A percentile compares a stretch with the other conserved stretches of the same genome.
Conservation (phyloP, 2,797 vertebrate species). For the Carapus acus region DNA sequence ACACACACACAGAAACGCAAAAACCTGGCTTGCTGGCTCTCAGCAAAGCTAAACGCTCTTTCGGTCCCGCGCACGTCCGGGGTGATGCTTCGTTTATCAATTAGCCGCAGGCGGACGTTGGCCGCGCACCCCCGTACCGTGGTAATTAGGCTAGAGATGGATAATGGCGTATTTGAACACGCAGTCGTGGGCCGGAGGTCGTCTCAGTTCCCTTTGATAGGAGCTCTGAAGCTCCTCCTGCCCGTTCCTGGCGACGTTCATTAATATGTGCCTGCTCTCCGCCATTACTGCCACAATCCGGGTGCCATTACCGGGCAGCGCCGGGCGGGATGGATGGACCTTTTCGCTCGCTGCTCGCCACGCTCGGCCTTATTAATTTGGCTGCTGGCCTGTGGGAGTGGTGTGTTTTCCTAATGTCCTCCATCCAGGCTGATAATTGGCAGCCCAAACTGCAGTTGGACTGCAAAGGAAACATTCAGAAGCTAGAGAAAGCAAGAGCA, state of each 20-base stretch:
- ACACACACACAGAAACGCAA: neutral
- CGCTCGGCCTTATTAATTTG: constrained; percentile 56
- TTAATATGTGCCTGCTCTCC: constrained; percentile 55
- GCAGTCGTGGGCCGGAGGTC: constrained; percentile 47
- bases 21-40: neutral
- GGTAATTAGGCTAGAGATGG: constrained; percentile 61
- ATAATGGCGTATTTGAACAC: constrained; percentile 70
- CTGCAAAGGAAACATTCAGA: constrained; percentile 13
- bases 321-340: constrained; percentile 58
- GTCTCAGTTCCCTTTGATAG: constrained; percentile 66
- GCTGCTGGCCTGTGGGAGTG: constrained; percentile 53
- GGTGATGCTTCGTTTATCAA: constrained; percentile 38
- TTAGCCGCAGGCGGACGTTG: constrained; percentile 31
- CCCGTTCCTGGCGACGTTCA: constrained; percentile 64
- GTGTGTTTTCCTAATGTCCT: constrained; percentile 48
- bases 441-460: constrained; percentile 22
- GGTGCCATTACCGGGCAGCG: constrained; percentile 47
- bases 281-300: constrained; percentile 52
- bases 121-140: constrained; percentile 34
- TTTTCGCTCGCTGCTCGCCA: constrained; percentile 30
- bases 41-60: constrained; percentile 3
- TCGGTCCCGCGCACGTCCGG: constrained; percentile 3
- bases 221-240: constrained; percentile 57
- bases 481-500: too few relatives aligned
- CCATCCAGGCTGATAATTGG: constrained; percentile 53